phyloP scores from a whole-genome alignment of 2,113 vertebrate species.

The Anhinga anhinga region DNA sequence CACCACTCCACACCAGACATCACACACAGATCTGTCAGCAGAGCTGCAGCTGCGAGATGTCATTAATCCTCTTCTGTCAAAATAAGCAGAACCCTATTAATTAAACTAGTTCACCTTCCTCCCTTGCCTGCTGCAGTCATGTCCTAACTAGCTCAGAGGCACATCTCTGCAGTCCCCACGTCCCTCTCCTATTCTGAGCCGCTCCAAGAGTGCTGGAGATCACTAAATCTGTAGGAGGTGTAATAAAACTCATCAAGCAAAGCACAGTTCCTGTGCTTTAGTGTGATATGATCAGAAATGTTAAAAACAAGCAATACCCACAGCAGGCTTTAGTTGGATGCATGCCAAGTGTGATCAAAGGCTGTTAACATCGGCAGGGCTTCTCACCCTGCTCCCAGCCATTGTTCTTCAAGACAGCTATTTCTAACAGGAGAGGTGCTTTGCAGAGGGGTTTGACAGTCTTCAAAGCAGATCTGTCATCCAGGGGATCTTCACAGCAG shows the following conservation, averaged over 20 bases:
- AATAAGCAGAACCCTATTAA: conserved; percentile 1
- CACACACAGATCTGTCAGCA: background rate
- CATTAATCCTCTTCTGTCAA: conserved; percentile 29
- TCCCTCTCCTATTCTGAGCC: background rate
- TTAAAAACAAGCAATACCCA: background rate
- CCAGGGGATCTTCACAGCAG: background rate
- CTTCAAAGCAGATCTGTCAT: conserved; percentile 50
- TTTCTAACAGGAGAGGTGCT: background rate
- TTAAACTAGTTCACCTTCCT: background rate
- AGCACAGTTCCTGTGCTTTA: background rate
- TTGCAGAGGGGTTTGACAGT: background rate
- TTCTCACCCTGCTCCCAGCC: background rate
- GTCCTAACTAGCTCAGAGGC: background rate
- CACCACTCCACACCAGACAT: background rate
- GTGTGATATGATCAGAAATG: background rate
- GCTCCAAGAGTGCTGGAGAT: background rate
- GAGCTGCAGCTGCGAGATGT: conserved; percentile 4
- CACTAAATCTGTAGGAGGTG: background rate
- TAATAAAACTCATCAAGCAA: background rate
- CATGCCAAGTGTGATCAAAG: background rate
- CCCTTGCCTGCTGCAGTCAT: background rate
- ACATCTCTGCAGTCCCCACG: background rate
- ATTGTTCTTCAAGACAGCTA: background rate
- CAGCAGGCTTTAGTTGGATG: background rate
- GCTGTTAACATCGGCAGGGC: background rate